Base-by-base conservation (phyloP, 2,888 invertebrate genomes). In the Torymus texanus region DNA sequence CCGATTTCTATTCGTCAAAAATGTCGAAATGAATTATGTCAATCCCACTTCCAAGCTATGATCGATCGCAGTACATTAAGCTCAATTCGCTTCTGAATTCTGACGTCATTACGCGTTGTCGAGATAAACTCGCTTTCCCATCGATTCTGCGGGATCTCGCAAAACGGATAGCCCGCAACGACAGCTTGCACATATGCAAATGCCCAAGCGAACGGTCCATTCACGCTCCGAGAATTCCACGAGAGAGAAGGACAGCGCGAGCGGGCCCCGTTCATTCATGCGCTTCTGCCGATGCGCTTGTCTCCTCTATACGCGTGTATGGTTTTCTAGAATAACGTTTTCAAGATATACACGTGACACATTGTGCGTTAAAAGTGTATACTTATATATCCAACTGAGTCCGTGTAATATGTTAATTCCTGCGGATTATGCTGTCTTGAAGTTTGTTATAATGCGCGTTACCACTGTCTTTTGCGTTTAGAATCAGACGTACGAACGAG, bases 301-400 rank as follows among this genome's bases (percentile, higher is more conserved):
- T 71, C 61, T 71, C 24, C 10, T 1, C n/a, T 29, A 29, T 16
- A 74, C 75, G 61, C 59, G 55, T 53, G 75, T 41, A 75, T 61
- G 61, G 68, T 75, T 62, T 68, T 61, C 67, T 68, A 41, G 61
- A 55, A 18, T 62, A 62, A 61, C 75, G 75, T 75, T 59, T 11
- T 50, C 24, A 10, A 24, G 24, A 18, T 18, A 53, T 51, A 12
- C 51, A 41, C 18, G 11, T 65, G 56, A 41, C 8, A 41, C 41
- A 73, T 73, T 73, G 73, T 73, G 13, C 18, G 24, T 56, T 41
- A 41, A 41, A 41, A 41, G 41, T n/a, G 13, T 29, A 5, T 4
- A 14, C 51, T 50, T 53, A 12, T 51, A 10, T 16, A 65, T 50
- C 53, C 29, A 66, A 75, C 67, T 67, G 75, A 75, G 21, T 67